A percentile compares a stretch with the other conserved stretches of the same genome.
Conservation (phyloP, 2,888 invertebrate species). For the Tachina fera region DNA sequence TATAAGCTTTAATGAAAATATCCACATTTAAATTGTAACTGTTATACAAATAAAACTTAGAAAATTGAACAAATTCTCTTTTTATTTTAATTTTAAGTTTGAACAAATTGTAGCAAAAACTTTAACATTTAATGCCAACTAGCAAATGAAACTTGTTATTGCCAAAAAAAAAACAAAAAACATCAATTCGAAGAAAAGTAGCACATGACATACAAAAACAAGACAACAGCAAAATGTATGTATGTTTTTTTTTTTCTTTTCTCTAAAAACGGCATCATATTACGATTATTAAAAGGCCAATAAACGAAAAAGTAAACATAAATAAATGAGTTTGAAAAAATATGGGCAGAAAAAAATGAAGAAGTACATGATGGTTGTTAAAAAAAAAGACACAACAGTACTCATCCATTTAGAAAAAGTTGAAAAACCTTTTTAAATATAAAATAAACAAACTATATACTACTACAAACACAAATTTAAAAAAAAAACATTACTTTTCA, state of each 20-base stretch:
- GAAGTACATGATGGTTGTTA: not conserved
- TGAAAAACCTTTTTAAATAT: slow-evolving; percentile 21
- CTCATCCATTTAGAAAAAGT: slow-evolving; percentile 44
- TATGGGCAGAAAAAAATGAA: not conserved
- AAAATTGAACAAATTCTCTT: no score
- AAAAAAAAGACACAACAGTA: not conserved
- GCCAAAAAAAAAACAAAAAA: slow-evolving; percentile 20
- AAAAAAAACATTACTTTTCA: slow-evolving; percentile 24
- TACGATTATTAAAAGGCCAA: slow-evolving; percentile 58
- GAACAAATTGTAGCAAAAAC: not conserved
- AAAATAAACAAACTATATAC: not conserved
- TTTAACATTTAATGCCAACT: not conserved
- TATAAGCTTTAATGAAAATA: no score
- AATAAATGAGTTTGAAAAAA: slow-evolving; percentile 12
- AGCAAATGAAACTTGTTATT: slow-evolving; percentile 10
- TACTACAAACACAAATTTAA: slow-evolving; percentile 1
- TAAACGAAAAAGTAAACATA: slow-evolving; percentile 42
- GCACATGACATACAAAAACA: slow-evolving; percentile 38
- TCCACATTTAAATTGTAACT: no score
- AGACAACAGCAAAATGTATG: slow-evolving; percentile 5
- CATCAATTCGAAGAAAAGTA: slow-evolving; percentile 45
- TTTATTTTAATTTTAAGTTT: slow-evolving; percentile 1
- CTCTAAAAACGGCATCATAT: slow-evolving; percentile 36
- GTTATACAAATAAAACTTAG: no score
- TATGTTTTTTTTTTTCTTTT: not conserved